Evolutionary conservation across 2,888 invertebrate genomes (phyloP), one percentile per base, ranked within the genome.

Genomic region (Drosophila vallismaia): DNA sequence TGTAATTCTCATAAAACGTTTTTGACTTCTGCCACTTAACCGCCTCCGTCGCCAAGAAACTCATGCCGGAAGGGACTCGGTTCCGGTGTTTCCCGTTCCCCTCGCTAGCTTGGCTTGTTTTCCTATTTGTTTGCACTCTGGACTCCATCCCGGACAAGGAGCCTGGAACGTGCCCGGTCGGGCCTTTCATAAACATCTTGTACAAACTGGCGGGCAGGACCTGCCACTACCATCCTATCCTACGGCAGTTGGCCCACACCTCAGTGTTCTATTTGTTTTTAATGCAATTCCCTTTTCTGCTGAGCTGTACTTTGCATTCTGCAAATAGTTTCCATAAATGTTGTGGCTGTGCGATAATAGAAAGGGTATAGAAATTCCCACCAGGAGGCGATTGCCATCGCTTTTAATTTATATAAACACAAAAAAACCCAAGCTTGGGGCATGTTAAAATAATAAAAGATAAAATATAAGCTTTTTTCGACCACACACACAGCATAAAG

Each of bases 251-350:
- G 9, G 12, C 31, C 40, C 68, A 50, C n/a, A 49, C 38, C 40
- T n/a, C 5, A 44, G 46, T 31, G 1, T 51, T 46, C 64, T 75
- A 75, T 78, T 75, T 73, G 76, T 56, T 86, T 78, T 82, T 71
- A 74, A 79, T 83, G 55, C 67, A 57, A 68, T 59, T 66, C 52
- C 14, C 55, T 52, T 49, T 29, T 53, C 31, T 58, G 33, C 60
- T 67, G 54, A 54, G 14, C 64, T 67, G 51, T 54, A 46, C 57
- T 46, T 45, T 72, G 79, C 64, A 64, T 71, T 64, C 71, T 55
- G 76, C 64, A 81, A 81, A 84, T 81, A 79, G 83, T 82, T 82
- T 79, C 64, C 83, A 79, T 74, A 85, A 78, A 72, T 58, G 72
- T 68, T 66, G 64, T 42, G 62, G 64, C 72, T 58, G 19, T 38